Percentiles rank a stretch among this genome's conserved stretches.
These are phyloP conservation scores for Teleopsis dalmanni DNA, from an alignment of 1,140 invertebrate species.

Conservation along the genomic window DNA sequence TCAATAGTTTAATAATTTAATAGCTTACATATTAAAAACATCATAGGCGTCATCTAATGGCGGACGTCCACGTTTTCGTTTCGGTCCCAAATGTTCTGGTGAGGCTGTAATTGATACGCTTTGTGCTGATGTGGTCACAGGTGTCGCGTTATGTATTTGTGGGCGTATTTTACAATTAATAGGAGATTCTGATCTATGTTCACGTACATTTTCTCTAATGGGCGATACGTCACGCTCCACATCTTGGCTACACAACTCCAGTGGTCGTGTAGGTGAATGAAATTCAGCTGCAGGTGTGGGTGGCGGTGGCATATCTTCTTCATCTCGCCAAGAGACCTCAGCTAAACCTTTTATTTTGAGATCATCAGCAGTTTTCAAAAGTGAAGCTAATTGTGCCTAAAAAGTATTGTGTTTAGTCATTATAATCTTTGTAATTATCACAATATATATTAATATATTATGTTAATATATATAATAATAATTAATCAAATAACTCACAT, in stretches of 20 bases:
- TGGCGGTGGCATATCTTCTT: conserved; percentile 43
- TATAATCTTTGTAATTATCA: conserved; percentile 1
- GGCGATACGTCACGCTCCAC: conserved; percentile 5
- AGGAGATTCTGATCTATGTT: conserved; percentile 19
- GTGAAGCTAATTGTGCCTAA: conserved; percentile 71
- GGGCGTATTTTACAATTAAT: conserved; percentile 8
- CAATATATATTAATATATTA: too few species aligned
- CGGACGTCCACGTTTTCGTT: conserved; percentile 54
- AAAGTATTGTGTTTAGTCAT: conserved; percentile 21
- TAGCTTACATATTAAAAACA: conserved; percentile 39
- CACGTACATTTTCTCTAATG: conserved; percentile 10
- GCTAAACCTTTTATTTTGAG: conserved; percentile 84
- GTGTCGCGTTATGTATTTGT: conserved; percentile 11
- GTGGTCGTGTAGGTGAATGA: conserved; percentile 27
- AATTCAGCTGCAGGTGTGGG: conserved; percentile 42
- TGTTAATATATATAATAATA: not conserved
- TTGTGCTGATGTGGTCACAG: conserved; percentile 14
- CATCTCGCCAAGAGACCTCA: conserved; percentile 74
- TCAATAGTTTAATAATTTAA: not conserved
- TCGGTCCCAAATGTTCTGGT: conserved; percentile 29
- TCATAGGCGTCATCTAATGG: conserved; percentile 53
- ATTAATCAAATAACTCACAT: conserved; percentile 45
- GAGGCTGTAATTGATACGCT: conserved; percentile 14
- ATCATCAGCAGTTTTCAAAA: conserved; percentile 86
- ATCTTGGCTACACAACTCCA: conserved; percentile 18